phyloP scores from a whole-genome alignment of 2,797 vertebrate species.

The Zalophus californianus region DNA sequence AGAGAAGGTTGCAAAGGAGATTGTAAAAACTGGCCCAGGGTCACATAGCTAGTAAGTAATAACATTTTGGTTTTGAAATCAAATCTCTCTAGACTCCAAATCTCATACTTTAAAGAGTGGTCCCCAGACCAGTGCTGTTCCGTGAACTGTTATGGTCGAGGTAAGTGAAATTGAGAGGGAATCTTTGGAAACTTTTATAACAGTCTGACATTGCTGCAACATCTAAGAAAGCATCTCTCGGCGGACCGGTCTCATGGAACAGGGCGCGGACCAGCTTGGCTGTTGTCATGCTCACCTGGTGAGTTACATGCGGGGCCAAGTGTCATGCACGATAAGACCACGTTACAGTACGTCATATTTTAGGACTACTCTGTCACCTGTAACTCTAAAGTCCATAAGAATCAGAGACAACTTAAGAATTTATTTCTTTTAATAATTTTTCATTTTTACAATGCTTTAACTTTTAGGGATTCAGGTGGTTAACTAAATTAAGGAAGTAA shows the following conservation, averaged over 20 bases:
- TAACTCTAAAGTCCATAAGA: conserved; percentile 2
- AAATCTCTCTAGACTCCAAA: conserved; percentile 15
- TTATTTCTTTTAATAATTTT: not conserved
- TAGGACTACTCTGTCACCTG: not conserved
- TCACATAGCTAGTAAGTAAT: not conserved
- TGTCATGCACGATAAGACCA: not conserved
- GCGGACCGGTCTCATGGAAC: not conserved
- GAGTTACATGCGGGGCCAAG: not conserved
- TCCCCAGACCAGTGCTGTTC: not conserved
- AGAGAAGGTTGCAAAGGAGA: not conserved
- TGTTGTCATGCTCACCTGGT: not conserved
- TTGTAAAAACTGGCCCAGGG: not conserved
- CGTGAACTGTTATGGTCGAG: not conserved
- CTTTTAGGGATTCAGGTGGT: not conserved
- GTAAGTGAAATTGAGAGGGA: conserved; percentile 12
- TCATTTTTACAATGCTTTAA: not conserved
- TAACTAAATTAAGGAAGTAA: conserved; percentile 22
- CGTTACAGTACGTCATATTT: not conserved
- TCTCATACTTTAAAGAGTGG: not conserved
- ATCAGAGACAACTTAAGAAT: not conserved
- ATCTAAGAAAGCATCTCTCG: not conserved
- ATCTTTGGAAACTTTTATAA: not conserved
- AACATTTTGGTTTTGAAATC: conserved; percentile 34
- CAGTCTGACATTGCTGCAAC: not conserved
- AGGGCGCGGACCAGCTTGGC: not conserved